A percentile compares a stretch with the other conserved stretches of the same genome.
phyloP scores from a whole-genome alignment of 2,113 vertebrate genomes.

The Malaclemys terrapin region DNA sequence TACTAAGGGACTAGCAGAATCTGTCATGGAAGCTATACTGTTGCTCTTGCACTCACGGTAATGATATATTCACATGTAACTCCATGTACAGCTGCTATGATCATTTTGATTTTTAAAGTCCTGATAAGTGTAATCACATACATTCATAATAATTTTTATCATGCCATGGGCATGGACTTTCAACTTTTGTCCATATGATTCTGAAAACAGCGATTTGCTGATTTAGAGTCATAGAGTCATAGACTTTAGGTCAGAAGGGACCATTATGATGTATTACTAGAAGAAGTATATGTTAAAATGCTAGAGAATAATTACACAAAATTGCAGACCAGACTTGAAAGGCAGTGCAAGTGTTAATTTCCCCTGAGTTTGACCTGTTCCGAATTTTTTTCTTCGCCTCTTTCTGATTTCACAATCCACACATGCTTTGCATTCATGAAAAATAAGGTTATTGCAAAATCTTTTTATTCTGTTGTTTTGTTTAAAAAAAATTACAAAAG shows the following conservation, averaged over 20 bases:
- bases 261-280: neutral
- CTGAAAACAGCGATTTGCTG: neutral
- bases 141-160: neutral
- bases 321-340: neutral
- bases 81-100: rapidly evolving
- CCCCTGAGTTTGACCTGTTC: neutral
- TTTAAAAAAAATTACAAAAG: neutral
- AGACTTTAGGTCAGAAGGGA: no score
- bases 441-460: constrained; percentile 3
- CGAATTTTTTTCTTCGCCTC: neutral
- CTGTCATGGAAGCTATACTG: neutral
- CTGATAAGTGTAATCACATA: rapidly evolving
- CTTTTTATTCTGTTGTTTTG: neutral
- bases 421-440: neutral
- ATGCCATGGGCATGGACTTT: neutral
- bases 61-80: rapidly evolving
- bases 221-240: neutral
- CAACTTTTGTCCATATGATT: no score
- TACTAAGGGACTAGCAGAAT: neutral
- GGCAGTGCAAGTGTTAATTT: neutral
- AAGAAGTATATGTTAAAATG: neutral
- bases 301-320: neutral
- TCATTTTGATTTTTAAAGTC: neutral
- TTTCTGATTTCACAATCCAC: neutral
- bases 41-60: neutral